A percentile compares a stretch with the other conserved stretches of the same genome.
Evolutionary conservation across 2,113 vertebrate genomes (phyloP).

Genomic region (Mobula birostris): DNA sequence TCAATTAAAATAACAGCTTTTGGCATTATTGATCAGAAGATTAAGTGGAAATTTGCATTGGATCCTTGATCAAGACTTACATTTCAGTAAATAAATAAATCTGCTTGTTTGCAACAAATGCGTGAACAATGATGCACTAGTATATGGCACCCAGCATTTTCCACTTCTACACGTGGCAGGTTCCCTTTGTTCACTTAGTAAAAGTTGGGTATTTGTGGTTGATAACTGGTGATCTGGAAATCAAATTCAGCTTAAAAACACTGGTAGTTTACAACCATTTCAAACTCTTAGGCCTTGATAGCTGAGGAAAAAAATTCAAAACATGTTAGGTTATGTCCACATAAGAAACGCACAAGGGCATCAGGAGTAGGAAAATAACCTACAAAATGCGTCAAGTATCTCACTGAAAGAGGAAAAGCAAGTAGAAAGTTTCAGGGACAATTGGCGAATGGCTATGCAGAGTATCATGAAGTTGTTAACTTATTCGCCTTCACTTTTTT

Average conservation of each 20-base stretch:
- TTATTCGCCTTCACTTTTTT: background rate
- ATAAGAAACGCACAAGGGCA: no score
- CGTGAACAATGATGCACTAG: background rate
- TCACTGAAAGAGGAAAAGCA: no score
- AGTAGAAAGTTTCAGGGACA: no score
- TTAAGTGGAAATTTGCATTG: background rate
- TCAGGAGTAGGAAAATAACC: no score
- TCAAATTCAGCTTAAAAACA: background rate
- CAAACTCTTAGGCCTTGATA: no score
- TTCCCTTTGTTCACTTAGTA: background rate
- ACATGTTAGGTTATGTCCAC: no score
- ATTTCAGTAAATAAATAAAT: background rate
- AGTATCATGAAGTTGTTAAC: background rate
- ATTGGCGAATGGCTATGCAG: no score
- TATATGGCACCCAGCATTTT: background rate
- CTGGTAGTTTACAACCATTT: background rate
- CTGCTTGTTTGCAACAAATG: background rate
- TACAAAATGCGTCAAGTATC: no score
- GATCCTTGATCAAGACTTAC: background rate
- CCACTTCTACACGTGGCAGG: background rate
- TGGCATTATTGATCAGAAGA: background rate
- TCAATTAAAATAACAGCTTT: background rate
- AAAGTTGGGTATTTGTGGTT: background rate
- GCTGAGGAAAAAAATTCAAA: no score
- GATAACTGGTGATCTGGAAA: background rate